Evolutionary conservation across 2,113 vertebrate species (phyloP), one percentile per base, ranked within the genome.

Genomic region (Archilochus colubris): DNA sequence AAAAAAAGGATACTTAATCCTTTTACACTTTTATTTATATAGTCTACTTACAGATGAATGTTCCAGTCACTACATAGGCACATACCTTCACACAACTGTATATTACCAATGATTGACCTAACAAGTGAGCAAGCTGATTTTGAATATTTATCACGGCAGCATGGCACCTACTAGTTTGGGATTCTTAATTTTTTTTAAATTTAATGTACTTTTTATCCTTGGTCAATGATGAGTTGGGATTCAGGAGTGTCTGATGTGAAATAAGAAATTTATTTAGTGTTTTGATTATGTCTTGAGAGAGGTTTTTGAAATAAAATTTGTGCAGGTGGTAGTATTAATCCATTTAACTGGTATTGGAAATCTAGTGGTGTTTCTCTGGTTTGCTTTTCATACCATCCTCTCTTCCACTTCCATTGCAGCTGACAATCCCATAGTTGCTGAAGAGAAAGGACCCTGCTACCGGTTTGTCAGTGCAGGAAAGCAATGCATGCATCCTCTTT

Each of bases 361-460:
- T 93, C 89, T 94, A 85, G 94, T 96, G 66, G 15, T 84, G 31
- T 85, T 96, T 82, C 59, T 93, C 46, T 94, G 28, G 55, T 94
- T 70, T 87, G 57, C 92, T 94, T 98, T 95, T 97, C 58, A 12
- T 92, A 78, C 75, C 76, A 44, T 88, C 62, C 61, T 95, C 86
- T 95, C 92, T 96, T 96, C 88, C 96, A 68, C 92, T 97, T 96
- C 91, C 94, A 86, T 98, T 97, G 97, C 98, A 99, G 99, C 98
- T 93, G 98, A 99, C 93, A 98, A 97, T 79, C 98, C 98, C 95
- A 95, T 98, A 85, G 86, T 98, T 95, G 98, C 96, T 44, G 99
- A 99, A 95, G 99, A 99, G 97, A 99, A 99, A 88, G 99, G 99
- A 73, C 98, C 98, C 94, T 99, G 99, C 97, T 99, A 99, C 98